Conservation (phyloP, 2,797 vertebrate genomes). For the Morus bassanus region DNA sequence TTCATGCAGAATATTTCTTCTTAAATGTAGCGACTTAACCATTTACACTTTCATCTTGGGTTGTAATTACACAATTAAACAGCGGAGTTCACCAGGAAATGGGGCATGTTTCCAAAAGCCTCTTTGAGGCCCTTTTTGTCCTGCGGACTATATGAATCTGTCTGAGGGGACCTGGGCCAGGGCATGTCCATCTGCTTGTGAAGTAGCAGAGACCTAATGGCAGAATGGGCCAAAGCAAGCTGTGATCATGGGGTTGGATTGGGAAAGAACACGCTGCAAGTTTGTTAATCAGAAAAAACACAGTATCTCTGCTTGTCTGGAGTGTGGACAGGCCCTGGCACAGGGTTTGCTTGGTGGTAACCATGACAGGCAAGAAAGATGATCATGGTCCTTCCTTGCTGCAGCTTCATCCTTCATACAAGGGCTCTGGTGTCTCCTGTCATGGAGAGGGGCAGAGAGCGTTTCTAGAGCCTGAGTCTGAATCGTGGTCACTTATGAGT, state of each 20-base stretch:
- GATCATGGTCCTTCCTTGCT: neutral
- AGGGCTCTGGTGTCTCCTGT: neutral
- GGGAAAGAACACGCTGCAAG: rapidly evolving
- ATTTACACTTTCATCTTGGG: neutral
- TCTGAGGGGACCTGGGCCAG: neutral
- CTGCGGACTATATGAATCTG: rapidly evolving
- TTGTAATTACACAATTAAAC: neutral
- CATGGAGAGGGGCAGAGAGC: rapidly evolving
- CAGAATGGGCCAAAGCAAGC: neutral
- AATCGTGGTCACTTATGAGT: neutral
- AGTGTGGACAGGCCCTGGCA: neutral
- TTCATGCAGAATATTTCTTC: neutral
- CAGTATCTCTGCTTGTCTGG: neutral
- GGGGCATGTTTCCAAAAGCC: rapidly evolving
- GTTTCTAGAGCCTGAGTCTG: neutral
- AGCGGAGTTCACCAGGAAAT: neutral
- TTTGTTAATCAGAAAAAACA: neutral
- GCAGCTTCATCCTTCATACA: neutral
- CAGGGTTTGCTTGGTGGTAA: neutral
- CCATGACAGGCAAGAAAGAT: rapidly evolving
- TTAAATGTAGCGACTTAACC: neutral
- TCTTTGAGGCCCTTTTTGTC: neutral
- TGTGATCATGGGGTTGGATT: neutral
- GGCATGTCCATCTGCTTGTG: neutral
- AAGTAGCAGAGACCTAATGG: neutral